Conservation (phyloP, 2,888 invertebrate genomes). For the Neoaliturus tenellus region DNA sequence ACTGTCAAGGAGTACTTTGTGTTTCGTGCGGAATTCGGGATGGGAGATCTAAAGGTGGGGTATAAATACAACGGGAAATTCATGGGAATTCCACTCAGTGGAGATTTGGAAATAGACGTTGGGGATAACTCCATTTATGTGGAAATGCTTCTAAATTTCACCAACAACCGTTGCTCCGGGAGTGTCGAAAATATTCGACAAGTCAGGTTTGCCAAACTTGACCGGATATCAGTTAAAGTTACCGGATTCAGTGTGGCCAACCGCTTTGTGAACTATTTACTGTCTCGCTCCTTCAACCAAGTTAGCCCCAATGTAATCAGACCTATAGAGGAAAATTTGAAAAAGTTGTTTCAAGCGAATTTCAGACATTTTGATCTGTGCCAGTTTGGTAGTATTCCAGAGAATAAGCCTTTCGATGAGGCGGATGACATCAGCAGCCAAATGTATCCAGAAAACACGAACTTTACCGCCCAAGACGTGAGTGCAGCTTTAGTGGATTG, state of each 20-base stretch:
- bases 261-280: neutral
- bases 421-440: conserved; percentile 11
- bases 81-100: conserved; percentile 14
- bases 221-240: conserved; percentile 15
- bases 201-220: neutral
- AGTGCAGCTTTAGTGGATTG: neutral
- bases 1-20: conserved; percentile 17
- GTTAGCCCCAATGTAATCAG: conserved; percentile 1
- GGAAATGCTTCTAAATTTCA: conserved; percentile 14
- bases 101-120: neutral
- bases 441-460: conserved; percentile 3
- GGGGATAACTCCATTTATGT: conserved; percentile 14
- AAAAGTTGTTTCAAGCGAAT: conserved; percentile 18
- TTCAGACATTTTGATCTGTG: conserved; percentile 23
- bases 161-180: conserved; percentile 22
- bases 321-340: conserved; percentile 6
- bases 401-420: conserved; percentile 14
- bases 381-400: conserved; percentile 20
- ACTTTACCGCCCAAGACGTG: neutral
- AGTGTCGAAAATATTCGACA: conserved; percentile 5
- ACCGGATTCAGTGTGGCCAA: conserved; percentile 32
- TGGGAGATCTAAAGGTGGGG: neutral
- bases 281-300: neutral
- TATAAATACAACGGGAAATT: conserved; percentile 21
- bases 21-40: conserved; percentile 28